These are phyloP conservation scores for Mirounga angustirostris DNA, from an alignment of 2,113 vertebrate species.

Conservation along the genomic window DNA sequence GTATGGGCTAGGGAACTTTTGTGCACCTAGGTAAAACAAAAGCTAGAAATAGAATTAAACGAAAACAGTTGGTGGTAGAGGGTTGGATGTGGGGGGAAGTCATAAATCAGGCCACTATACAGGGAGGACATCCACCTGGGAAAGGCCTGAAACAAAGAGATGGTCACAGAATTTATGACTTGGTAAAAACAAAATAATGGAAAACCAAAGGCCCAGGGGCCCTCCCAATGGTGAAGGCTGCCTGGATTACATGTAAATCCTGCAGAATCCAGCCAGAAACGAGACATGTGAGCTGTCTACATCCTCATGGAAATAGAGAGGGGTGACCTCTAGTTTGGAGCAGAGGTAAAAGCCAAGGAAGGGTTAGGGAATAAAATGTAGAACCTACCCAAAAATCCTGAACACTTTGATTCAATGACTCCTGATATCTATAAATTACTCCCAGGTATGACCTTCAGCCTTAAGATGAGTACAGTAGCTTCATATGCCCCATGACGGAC, in stretches of 20 bases:
- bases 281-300: not conserved
- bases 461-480: not conserved
- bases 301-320: not conserved
- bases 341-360: not conserved
- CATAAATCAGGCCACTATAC: not conserved
- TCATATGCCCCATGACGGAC: not conserved
- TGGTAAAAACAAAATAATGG: not conserved
- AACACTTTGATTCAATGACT: not conserved
- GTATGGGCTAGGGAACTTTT: not conserved
- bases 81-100: not conserved
- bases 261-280: not conserved
- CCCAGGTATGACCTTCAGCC: not conserved
- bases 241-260: not conserved
- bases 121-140: not conserved
- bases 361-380: not conserved
- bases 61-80: not conserved
- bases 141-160: not conserved
- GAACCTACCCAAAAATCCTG: not conserved
- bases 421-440: not conserved
- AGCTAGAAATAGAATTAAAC: slow-evolving; percentile 14
- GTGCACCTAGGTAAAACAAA: not conserved
- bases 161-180: not conserved
- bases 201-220: not conserved
- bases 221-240: not conserved
- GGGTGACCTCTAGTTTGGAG: not conserved